phyloP scores from a whole-genome alignment of 2,888 invertebrate genomes.

The Scaeva pyrastri region DNA sequence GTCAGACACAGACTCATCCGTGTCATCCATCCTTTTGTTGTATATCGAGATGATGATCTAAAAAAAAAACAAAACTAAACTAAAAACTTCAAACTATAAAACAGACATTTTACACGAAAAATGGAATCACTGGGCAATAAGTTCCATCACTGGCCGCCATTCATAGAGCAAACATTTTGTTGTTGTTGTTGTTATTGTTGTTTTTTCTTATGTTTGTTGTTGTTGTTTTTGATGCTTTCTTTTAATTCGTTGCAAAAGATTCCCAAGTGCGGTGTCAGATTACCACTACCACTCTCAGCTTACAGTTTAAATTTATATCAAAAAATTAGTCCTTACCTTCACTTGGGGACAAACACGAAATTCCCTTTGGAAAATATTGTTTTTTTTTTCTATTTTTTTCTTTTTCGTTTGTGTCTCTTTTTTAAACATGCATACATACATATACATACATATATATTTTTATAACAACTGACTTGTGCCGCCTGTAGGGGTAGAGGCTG shows the following conservation, averaged over 20 bases:
- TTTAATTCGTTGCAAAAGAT: slow-evolving; percentile 32
- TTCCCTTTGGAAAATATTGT: slow-evolving; percentile 59
- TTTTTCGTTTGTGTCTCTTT: neutral
- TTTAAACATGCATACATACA: too few species aligned
- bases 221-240: neutral
- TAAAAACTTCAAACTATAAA: slow-evolving; percentile 34
- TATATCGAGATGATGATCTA: neutral
- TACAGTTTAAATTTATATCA: slow-evolving; percentile 45
- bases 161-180: slow-evolving; percentile 29
- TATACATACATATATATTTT: too few species aligned
- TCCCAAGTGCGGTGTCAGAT: slow-evolving; percentile 41
- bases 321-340: slow-evolving; percentile 61
- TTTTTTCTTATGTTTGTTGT: neutral
- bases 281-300: slow-evolving; percentile 33
- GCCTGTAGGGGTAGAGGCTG: slow-evolving; percentile 47
- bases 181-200: neutral
- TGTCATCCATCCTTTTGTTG: slow-evolving; percentile 54
- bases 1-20: slow-evolving; percentile 58
- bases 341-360: slow-evolving; percentile 64
- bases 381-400: slow-evolving; percentile 16
- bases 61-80: neutral
- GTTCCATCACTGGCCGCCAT: slow-evolving; percentile 36
- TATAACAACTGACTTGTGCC: slow-evolving; percentile 14
- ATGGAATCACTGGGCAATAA: slow-evolving; percentile 44
- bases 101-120: slow-evolving; percentile 54